These are phyloP conservation scores for Catocala fraxini DNA, from an alignment of 2,888 invertebrate genomes.

Conservation along the genomic window DNA sequence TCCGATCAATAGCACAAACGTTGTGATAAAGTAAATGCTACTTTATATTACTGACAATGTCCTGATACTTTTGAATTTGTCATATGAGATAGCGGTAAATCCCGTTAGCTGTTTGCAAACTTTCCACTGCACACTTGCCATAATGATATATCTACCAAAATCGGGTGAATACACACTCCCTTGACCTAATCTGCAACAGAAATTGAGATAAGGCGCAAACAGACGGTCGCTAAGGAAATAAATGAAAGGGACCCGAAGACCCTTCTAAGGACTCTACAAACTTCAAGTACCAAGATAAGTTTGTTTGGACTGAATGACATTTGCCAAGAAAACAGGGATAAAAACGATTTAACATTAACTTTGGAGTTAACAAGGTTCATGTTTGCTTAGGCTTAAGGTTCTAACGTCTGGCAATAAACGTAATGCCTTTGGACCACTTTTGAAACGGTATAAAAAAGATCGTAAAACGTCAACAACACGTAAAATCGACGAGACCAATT, in stretches of 20 bases:
- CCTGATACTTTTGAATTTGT: too few species aligned
- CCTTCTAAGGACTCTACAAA: slow-evolving; percentile 56
- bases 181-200: slow-evolving; percentile 22
- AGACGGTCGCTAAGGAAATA: slow-evolving; percentile 54
- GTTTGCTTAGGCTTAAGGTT: slow-evolving; percentile 33
- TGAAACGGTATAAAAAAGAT: slow-evolving; percentile 39
- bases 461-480: slow-evolving; percentile 37
- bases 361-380: slow-evolving; percentile 30
- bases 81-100: too few species aligned
- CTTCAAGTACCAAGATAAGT: slow-evolving; percentile 60
- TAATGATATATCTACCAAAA: slow-evolving; percentile 1
- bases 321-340: slow-evolving; percentile 48
- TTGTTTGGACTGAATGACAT: slow-evolving; percentile 63
- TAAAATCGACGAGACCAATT: slow-evolving; percentile 22
- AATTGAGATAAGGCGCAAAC: slow-evolving; percentile 56
- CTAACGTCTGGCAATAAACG: slow-evolving; percentile 28
- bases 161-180: slow-evolving; percentile 12
- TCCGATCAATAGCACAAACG: slow-evolving; percentile 11
- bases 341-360: slow-evolving; percentile 52
- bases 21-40: background rate
- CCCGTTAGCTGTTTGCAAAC: background rate
- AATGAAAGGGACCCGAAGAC: slow-evolving; percentile 59
- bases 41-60: too few species aligned
- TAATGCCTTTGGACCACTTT: slow-evolving; percentile 37
- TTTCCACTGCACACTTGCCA: background rate